A percentile compares a stretch with the other conserved stretches of the same genome.
Evolutionary conservation across 2,888 invertebrate genomes (phyloP).

Genomic region (Calliopum simillimum): DNA sequence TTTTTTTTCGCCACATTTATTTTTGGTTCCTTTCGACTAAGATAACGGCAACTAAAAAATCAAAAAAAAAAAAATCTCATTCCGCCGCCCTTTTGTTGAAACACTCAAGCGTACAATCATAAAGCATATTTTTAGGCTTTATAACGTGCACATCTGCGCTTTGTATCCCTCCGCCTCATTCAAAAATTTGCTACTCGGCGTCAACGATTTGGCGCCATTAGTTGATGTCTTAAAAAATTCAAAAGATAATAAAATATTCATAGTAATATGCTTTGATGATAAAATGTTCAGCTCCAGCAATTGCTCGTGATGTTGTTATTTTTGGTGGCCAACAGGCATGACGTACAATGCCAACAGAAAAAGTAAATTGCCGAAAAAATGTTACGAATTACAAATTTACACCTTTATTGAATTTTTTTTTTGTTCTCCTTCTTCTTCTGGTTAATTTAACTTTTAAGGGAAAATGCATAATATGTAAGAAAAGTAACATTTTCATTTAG

Average conservation of each 20-base stretch:
- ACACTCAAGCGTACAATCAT: conserved; percentile 33
- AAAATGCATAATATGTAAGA: too few species aligned
- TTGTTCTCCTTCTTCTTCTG: too few species aligned
- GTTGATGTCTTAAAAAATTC: conserved; percentile 50
- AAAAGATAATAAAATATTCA: conserved; percentile 63
- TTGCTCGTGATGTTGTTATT: conserved; percentile 48
- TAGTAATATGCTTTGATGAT: conserved; percentile 60
- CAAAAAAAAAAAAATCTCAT: neutral
- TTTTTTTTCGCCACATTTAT: conserved; percentile 61
- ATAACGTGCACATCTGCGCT: neutral
- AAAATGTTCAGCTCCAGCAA: conserved; percentile 59
- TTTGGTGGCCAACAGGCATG: neutral
- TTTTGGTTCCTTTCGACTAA: neutral
- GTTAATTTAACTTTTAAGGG: neutral
- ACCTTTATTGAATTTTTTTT: conserved; percentile 26
- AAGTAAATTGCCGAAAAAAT: conserved; percentile 1
- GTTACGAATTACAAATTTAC: conserved; percentile 19
- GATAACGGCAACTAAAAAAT: neutral
- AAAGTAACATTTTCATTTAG: too few species aligned
- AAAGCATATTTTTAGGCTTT: conserved; percentile 39
- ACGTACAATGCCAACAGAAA: neutral
- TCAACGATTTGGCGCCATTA: conserved; percentile 43
- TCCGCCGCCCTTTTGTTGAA: conserved; percentile 20
- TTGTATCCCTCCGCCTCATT: neutral
- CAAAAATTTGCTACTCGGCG: neutral